phyloP scores from a whole-genome alignment of 2,113 vertebrate genomes.

The Camelus dromedarius region DNA sequence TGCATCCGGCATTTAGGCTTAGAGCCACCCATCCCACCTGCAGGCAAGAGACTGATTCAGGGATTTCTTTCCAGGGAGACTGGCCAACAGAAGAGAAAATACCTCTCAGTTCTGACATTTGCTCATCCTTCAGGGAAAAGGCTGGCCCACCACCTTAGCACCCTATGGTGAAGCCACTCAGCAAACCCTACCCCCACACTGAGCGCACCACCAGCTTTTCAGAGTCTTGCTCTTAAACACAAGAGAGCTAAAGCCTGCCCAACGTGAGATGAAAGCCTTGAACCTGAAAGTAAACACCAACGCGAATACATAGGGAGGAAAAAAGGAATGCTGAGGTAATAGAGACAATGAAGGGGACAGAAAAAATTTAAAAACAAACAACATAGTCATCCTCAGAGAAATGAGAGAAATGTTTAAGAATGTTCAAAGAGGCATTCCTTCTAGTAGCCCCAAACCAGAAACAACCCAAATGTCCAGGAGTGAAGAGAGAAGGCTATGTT shows the following conservation, averaged over 20 bases:
- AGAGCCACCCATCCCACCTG: not conserved
- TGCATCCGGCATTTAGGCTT: not conserved
- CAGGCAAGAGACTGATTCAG: not conserved
- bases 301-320: not conserved
- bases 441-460: not conserved
- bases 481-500: not conserved
- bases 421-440: not conserved
- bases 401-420: not conserved
- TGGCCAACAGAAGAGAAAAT: not conserved
- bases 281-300: constrained; percentile 23
- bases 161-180: not conserved
- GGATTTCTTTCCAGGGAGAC: not conserved
- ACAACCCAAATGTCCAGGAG: not conserved
- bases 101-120: not conserved
- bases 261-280: not conserved
- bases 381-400: not conserved
- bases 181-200: not conserved
- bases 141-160: not conserved
- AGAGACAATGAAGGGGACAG: not conserved
- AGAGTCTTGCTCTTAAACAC: not conserved
- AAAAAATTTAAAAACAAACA: not conserved
- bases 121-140: not conserved
- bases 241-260: not conserved
- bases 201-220: not conserved
- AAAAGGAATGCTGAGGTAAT: not conserved